Evolutionary conservation across 2,797 vertebrate genomes (phyloP).

Genomic region (Lepus townsendii): DNA sequence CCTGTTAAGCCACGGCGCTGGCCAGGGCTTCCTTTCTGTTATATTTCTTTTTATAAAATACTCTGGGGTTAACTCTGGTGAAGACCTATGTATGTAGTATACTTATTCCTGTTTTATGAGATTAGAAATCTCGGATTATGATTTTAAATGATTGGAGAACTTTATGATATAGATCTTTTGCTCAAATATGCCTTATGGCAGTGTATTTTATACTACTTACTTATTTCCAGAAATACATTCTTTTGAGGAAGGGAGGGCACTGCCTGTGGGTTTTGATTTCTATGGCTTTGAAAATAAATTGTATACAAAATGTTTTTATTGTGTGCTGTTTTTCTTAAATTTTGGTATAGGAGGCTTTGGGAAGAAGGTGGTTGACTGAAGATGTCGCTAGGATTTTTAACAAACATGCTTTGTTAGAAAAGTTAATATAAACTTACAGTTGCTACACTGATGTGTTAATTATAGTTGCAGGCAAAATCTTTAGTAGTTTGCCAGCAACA

Average conservation of each 20-base stretch:
- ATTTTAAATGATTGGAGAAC: slow-evolving; percentile 32
- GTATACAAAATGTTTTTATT: neutral
- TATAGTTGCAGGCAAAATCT: slow-evolving; percentile 84
- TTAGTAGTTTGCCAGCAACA: slow-evolving; percentile 87
- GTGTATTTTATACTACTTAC: slow-evolving; percentile 47
- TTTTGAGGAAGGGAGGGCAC: neutral
- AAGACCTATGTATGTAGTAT: neutral
- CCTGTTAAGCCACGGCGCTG: no score
- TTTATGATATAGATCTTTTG: slow-evolving; percentile 37
- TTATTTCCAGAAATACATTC: slow-evolving; percentile 17
- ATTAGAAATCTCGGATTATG: slow-evolving; percentile 50
- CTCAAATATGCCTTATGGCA: neutral
- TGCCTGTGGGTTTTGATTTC: slow-evolving; percentile 33
- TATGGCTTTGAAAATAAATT: slow-evolving; percentile 15
- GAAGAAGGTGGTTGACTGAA: slow-evolving; percentile 23
- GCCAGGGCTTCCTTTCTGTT: neutral
- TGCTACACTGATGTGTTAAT: slow-evolving; percentile 84
- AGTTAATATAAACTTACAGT: slow-evolving; percentile 79
- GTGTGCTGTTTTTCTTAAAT: slow-evolving; percentile 48
- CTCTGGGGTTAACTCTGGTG: neutral
- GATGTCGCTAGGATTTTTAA: slow-evolving; percentile 49
- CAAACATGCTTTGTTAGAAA: slow-evolving; percentile 62
- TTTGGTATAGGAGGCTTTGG: slow-evolving; percentile 25
- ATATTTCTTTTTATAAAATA: neutral
- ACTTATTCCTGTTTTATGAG: slow-evolving; percentile 13